Conservation (phyloP, 2,113 vertebrate species). For the Casuarius casuarius region DNA sequence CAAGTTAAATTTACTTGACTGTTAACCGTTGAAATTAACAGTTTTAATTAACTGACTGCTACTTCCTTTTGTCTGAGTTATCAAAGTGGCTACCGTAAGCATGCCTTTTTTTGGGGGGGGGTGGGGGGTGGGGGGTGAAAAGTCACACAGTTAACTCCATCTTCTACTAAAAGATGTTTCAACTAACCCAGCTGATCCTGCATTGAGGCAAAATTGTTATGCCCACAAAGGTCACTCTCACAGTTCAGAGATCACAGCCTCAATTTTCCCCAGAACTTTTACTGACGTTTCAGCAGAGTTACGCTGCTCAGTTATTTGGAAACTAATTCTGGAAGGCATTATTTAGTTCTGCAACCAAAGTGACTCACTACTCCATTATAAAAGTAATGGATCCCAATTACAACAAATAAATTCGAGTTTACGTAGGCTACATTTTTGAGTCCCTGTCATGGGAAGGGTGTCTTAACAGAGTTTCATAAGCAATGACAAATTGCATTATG, state of each 20-base stretch:
- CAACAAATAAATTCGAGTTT: background rate
- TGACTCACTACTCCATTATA: background rate
- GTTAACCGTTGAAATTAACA: background rate
- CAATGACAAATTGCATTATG: background rate
- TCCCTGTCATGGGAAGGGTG: background rate
- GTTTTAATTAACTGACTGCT: background rate
- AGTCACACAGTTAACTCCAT: background rate
- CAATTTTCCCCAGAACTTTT: background rate
- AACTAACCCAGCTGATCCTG: slow-evolving; percentile 4
- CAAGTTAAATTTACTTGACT: background rate
- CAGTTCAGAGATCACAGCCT: background rate
- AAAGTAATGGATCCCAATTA: background rate
- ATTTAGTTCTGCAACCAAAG: background rate
- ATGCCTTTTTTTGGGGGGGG: background rate
- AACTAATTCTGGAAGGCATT: background rate
- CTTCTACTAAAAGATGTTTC: background rate
- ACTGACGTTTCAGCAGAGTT: background rate
- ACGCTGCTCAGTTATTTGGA: background rate
- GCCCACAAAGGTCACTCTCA: background rate
- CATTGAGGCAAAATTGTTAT: background rate
- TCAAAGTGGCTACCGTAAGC: background rate
- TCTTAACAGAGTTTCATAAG: background rate
- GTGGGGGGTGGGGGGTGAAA: background rate
- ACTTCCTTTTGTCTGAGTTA: background rate
- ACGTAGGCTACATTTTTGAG: background rate